phyloP scores from a whole-genome alignment of 2,113 vertebrate genomes.

The Hucho hucho region DNA sequence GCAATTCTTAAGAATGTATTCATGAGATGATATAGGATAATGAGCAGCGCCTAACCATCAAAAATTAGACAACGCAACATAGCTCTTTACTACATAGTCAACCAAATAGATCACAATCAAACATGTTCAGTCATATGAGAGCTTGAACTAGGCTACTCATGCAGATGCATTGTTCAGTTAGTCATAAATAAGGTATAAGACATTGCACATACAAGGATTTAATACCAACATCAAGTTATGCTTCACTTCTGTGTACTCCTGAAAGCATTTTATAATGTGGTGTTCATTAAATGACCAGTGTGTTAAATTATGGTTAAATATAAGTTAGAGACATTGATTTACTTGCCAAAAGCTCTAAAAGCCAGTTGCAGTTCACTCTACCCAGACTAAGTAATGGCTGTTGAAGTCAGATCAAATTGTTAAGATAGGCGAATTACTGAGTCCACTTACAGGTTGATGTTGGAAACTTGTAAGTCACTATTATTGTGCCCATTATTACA shows the following conservation, averaged over 20 bases:
- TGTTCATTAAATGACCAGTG: background rate
- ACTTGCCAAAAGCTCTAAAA: slow-evolving; percentile 9
- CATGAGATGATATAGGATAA: background rate
- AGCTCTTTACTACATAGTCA: background rate
- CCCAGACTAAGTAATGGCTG: background rate
- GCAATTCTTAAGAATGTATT: background rate
- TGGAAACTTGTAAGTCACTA: too few relatives aligned
- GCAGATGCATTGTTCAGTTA: background rate
- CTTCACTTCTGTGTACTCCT: too few relatives aligned
- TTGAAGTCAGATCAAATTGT: background rate
- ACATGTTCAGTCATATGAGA: background rate
- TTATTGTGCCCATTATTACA: slow-evolving; percentile 35
- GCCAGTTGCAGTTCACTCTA: slow-evolving; percentile 17
- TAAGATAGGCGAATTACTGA: too few relatives aligned
- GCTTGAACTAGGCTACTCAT: background rate
- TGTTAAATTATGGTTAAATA: background rate
- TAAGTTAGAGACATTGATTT: background rate
- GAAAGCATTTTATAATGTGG: too few relatives aligned
- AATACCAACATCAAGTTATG: too few relatives aligned
- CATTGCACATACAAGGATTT: too few relatives aligned
- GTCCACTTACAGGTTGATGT: too few relatives aligned
- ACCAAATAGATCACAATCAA: background rate
- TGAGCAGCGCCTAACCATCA: background rate
- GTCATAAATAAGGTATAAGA: background rate
- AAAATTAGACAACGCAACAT: background rate